Base-by-base conservation (phyloP, 2,888 invertebrate species). In the Lasioglossum pauxillum region DNA sequence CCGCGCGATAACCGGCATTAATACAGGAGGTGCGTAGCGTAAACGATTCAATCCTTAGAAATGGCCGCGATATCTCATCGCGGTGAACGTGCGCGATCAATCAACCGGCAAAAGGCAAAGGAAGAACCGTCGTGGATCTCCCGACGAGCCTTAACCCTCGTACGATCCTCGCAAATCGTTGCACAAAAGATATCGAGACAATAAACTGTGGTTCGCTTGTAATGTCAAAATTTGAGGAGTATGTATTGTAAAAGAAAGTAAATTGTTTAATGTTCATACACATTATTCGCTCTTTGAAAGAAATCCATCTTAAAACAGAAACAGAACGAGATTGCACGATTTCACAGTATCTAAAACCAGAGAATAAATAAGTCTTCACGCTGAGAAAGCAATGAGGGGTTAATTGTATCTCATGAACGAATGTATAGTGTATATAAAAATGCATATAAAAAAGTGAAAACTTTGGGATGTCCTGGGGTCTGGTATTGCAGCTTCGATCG, bases 51-150 rank as follows among this genome's bases (percentile, higher is more conserved):
- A 71, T 71, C 72, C 72, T 72, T 44, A 72, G 38, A 44, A 44
- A 72, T 44, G 44, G n/a, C 23, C 10, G n/a, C 35, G 64, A 83
- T 67, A 80, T 57, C 75, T 75, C 71, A 71, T 69, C 67, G 67
- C 19, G 23, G 16, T 5, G 5, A 14, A n/a, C 14, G 83, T 44
- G 16, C 10, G 31, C 71, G 49, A 76, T 82, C 82, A 23, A 76
- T 83, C 82, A 73, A 14, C 72, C 2, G 3, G 38, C 31, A 31
- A 64, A 80, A 64, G 64, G 72, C 72, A 76, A 75, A 60, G 75
- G 38, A 82, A 83, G 71, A 72, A 73, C 81, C 75, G 46, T 27
- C 81, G 44, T n/a, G 81, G 57, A 60, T 81, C 81, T 75, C 16
- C 27, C 57, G 75, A 57, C 44, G 27, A 57, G 57, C 72, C 81